phyloP scores from a whole-genome alignment of 2,888 invertebrate genomes.

The Ennomos quercinarius region DNA sequence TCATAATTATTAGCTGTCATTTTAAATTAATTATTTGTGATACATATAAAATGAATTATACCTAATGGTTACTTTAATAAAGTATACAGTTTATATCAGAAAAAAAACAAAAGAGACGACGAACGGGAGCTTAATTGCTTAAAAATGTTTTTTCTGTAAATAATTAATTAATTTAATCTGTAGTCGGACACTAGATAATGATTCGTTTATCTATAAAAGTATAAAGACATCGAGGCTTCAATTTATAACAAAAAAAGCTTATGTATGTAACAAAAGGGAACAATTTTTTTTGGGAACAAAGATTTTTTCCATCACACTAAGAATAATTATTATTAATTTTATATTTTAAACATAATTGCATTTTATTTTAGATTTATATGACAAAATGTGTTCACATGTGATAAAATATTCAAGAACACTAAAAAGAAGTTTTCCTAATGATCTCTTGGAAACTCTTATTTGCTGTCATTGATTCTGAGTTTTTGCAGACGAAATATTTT shows the following conservation, averaged over 20 bases:
- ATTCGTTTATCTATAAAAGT: constrained; percentile 32
- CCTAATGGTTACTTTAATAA: neutral
- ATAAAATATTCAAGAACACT: constrained; percentile 81
- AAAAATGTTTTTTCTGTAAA: constrained; percentile 10
- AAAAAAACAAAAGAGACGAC: constrained; percentile 7
- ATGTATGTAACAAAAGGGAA: constrained; percentile 46
- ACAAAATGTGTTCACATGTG: constrained; percentile 82
- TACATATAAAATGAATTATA: neutral
- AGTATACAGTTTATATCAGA: neutral
- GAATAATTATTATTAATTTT: constrained; percentile 15
- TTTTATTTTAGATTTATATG: constrained; percentile 39
- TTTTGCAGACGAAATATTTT: constrained; percentile 47
- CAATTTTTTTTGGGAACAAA: constrained; percentile 45
- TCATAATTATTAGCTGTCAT: constrained; percentile 51
- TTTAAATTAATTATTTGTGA: constrained; percentile 19
- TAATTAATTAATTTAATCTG: constrained; percentile 22
- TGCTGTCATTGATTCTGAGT: constrained; percentile 58
- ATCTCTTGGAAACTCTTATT: constrained; percentile 83
- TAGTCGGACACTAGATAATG: constrained; percentile 45
- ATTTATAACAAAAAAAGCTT: constrained; percentile 21
- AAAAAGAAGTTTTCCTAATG: constrained; percentile 83
- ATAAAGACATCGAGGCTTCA: constrained; percentile 20
- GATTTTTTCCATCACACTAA: constrained; percentile 2
- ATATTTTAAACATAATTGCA: constrained; percentile 26
- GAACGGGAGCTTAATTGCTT: constrained; percentile 2